phyloP scores from a whole-genome alignment of 2,797 vertebrate genomes.

The Notolabrus celidotus region DNA sequence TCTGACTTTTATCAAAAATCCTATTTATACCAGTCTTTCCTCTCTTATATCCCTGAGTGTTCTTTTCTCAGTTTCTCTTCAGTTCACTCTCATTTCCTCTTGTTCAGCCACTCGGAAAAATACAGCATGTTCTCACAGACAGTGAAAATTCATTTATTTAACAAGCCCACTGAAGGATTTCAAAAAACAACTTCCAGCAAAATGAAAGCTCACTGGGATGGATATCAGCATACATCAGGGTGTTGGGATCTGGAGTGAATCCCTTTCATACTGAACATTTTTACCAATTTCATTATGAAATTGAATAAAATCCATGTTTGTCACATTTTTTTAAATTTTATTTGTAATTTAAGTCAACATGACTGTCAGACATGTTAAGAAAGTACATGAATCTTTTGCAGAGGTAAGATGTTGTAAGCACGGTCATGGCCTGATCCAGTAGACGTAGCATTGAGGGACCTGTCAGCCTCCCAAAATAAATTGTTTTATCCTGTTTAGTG shows the following conservation, averaged over 20 bases:
- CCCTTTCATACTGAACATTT: background rate
- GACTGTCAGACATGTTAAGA: no score
- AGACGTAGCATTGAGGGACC: no score
- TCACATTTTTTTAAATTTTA: background rate
- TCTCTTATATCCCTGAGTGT: conserved; percentile 47
- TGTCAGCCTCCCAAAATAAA: no score
- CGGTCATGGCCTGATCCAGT: no score
- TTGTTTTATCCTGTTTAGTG: no score
- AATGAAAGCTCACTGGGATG: conserved; percentile 17
- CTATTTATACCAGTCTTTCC: conserved; percentile 34
- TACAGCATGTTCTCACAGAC: conserved; percentile 45
- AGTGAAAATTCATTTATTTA: conserved; percentile 55
- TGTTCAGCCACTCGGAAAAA: conserved; percentile 56
- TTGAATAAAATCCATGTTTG: background rate
- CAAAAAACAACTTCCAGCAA: conserved; percentile 30
- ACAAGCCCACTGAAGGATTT: conserved; percentile 45
- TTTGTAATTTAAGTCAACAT: no score
- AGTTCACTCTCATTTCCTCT: conserved; percentile 46
- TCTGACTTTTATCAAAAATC: conserved; percentile 43
- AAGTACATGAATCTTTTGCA: no score
- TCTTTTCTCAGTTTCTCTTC: conserved; percentile 57
- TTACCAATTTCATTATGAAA: background rate
- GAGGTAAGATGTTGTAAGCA: no score
- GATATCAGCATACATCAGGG: conserved; percentile 5
- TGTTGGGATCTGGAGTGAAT: conserved; percentile 10